phyloP scores from a whole-genome alignment of 2,113 vertebrate species.

The Neogale vison region DNA sequence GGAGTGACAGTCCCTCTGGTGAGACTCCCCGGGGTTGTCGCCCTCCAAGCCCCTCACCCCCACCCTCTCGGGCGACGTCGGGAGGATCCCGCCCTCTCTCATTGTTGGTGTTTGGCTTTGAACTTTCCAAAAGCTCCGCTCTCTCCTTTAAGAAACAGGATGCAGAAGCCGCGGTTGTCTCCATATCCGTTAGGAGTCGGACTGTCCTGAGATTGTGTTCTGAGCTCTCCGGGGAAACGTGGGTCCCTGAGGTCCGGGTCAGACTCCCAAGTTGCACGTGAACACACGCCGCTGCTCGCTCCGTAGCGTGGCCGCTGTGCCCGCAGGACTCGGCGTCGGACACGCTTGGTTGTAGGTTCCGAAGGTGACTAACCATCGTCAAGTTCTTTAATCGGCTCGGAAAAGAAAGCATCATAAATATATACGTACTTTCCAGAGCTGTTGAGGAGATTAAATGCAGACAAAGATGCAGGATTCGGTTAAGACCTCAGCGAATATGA shows the following conservation, averaged over 20 bases:
- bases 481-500: neutral
- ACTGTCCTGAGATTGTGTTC: neutral
- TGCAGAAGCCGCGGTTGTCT: neutral
- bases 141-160: neutral
- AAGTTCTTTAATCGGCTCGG: neutral
- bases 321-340: neutral
- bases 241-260: neutral
- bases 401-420: neutral
- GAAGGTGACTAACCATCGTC: no score
- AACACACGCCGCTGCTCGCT: fast-evolving
- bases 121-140: neutral
- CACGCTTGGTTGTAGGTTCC: neutral
- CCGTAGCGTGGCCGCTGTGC: neutral
- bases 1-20: neutral
- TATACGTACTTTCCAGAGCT: neutral
- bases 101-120: neutral
- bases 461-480: neutral
- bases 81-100: neutral
- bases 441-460: no score
- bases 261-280: no score
- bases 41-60: neutral
- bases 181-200: neutral
- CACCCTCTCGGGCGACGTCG: neutral
- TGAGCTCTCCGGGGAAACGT: neutral
- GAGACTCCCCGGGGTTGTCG: neutral